phyloP scores from a whole-genome alignment of 2,113 vertebrate species.

The Takifugu bimaculatus region DNA sequence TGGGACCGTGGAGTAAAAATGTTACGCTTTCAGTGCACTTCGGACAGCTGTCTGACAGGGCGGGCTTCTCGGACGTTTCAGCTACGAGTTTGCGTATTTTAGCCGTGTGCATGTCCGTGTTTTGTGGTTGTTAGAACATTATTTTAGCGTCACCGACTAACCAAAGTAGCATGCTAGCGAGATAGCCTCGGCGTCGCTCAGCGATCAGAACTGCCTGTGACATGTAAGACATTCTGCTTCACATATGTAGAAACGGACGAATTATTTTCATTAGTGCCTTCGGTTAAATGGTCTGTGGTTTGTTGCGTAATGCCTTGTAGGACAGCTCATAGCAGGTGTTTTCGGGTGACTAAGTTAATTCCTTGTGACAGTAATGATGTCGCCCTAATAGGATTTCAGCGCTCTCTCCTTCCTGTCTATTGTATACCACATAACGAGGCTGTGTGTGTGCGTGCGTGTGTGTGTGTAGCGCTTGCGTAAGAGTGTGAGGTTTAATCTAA shows the following conservation, averaged over 20 bases:
- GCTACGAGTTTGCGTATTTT: conserved; percentile 8
- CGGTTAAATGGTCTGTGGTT: not conserved
- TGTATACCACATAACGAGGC: conserved; percentile 18
- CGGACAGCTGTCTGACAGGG: conserved; percentile 25
- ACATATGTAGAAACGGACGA: not conserved
- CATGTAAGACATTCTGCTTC: conserved; percentile 40
- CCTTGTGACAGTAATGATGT: conserved; percentile 71
- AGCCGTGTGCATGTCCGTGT: not conserved
- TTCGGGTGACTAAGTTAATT: conserved; percentile 58
- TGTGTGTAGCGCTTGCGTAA: conserved; percentile 16
- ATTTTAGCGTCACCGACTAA: conserved; percentile 47
- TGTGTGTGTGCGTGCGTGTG: not conserved
- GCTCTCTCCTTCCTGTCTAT: conserved; percentile 49
- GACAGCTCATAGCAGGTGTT: conserved; percentile 44
- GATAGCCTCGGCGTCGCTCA: conserved; percentile 43
- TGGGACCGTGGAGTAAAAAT: conserved; percentile 5
- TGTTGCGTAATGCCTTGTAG: conserved; percentile 17
- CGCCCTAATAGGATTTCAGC: conserved; percentile 74
- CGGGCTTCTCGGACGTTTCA: conserved; percentile 1
- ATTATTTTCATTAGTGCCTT: not conserved
- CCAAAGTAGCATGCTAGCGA: conserved; percentile 65
- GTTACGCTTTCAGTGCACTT: not conserved
- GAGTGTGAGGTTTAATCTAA: conserved; percentile 27
- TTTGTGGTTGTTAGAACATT: conserved; percentile 6
- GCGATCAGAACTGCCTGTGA: conserved; percentile 40